Evolutionary conservation across 1,140 invertebrate genomes (phyloP), one percentile per base, ranked within the genome.

Genomic region (Riptortus pedestris): DNA sequence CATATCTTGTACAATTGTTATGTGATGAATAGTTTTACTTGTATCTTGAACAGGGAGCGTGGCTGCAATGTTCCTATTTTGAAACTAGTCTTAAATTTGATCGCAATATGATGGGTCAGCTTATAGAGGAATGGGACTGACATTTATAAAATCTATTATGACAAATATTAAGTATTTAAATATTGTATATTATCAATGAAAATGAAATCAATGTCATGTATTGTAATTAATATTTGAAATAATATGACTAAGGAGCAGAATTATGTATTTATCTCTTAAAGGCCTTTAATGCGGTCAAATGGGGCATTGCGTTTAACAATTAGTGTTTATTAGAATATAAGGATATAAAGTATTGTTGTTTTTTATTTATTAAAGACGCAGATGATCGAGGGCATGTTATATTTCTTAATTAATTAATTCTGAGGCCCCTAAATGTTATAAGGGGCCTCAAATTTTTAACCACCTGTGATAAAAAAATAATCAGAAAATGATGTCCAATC

Each of bases 21-120:
- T 51, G 60, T 51, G 47, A 51, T 62, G 48, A 26, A 55, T 55
- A 55, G 51, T 9, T 55, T 55, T 55, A 55, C 51, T 24, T 22
- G 24, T 22, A 55, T 55, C 24, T 20, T 24, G 24, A 55, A 55
- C 51, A 55, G 51, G 51, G 51, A 55, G 51, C 51, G 51, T 55
- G 51, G 51, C 51, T 55, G 51, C 51, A 26, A 55, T 72, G 71
- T 72, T 72, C 71, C 71, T 72, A 72, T 71, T 72, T 71, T 71
- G 67, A 72, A 72, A 72, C 71, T 72, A 72, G 71, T 72, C 71
- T 70, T 62, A 26, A 48, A 62, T 55, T 55, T 55, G 51, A 55
- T 55, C 38, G 28, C 57, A 38, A 29, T n/a, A 20, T 12, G 57
- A 59, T 31, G 26, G 33, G 57, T 59, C 28, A 33, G 57, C 26